These are phyloP conservation scores for Molorchus minor DNA, from an alignment of 2,888 invertebrate genomes.

Conservation along the genomic window DNA sequence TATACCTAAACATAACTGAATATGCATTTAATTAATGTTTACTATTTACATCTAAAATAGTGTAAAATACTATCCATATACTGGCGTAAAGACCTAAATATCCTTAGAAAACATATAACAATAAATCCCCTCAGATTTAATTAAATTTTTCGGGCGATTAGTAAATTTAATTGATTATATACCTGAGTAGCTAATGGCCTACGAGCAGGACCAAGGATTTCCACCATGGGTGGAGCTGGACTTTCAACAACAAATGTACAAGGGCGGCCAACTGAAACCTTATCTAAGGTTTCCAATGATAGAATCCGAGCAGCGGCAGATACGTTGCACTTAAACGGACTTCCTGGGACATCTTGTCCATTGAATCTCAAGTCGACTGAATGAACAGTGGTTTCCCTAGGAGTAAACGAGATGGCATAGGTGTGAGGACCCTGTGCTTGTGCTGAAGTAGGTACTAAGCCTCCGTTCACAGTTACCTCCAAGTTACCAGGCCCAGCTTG, in stretches of 20 bases:
- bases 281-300: slow-evolving; percentile 85
- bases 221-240: slow-evolving; percentile 81
- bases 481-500: slow-evolving; percentile 98
- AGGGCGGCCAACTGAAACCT: slow-evolving; percentile 85
- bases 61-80: too few relatives aligned
- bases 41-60: too few relatives aligned
- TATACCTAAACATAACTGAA: too few relatives aligned
- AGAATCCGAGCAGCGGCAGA: slow-evolving; percentile 86
- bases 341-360: slow-evolving; percentile 93
- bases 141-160: too few relatives aligned
- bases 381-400: slow-evolving; percentile 89
- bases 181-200: slow-evolving; percentile 75
- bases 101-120: too few relatives aligned
- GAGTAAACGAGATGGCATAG: slow-evolving; percentile 97
- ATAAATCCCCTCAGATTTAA: too few relatives aligned
- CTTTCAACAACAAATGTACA: slow-evolving; percentile 90
- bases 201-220: slow-evolving; percentile 79
- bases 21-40: too few relatives aligned
- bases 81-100: too few relatives aligned
- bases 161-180: slow-evolving; percentile 19
- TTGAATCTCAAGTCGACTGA: slow-evolving; percentile 96
- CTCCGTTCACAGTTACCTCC: slow-evolving; percentile 98
- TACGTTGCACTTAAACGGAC: slow-evolving; percentile 82
- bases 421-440: slow-evolving; percentile 96
- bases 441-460: slow-evolving; percentile 94